Base-by-base conservation (phyloP, 2,888 invertebrate genomes). In the Mesorhabditis spiculigera region DNA sequence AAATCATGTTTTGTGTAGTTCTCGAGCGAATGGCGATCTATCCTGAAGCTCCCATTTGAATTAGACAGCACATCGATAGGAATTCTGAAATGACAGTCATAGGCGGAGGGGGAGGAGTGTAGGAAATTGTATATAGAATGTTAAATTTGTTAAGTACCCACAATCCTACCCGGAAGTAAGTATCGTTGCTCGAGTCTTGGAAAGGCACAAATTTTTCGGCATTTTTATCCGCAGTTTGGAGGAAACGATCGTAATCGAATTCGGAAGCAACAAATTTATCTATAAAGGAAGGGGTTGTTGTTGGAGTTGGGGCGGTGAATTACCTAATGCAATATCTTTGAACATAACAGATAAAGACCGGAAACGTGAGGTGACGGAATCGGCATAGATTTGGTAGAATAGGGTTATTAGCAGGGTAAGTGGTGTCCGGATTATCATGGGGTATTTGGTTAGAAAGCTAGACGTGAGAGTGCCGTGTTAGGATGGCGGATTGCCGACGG, bases 161-260 rank as follows among this genome's bases (percentile, higher is more conserved):
- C 78, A 77, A 66, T 71, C 78, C 78, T n/a, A 77, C 73, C 63
- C 71, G 68, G 67, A 78, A 77, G 68, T 66, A 77, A 28, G 77
- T 77, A 63, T 78, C 78, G 63, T 78, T 78, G 50, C 73, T 75
- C 5, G 73, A 71, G 63, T 78, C 78, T 63, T 77, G 77, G 66
- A 78, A 75, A 0, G 78, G 78, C 3, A 78, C 75, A 58, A 77
- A 73, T 67, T 72, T 73, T n/a, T 71, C 69, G 5, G 78, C 70
- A 8, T 72, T 69, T n/a, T 63, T 44, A 68, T 78, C 73, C 8
- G 74, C 76, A 45, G 68, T 45, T 28, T 65, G 43, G 5, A 77
- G 61, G 71, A 73, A 78, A 10, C 70, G 70, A 13, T 74, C 68
- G 41, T 77, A 77, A 64, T 78, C 74, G 61, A 77, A 75, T 43